Base-by-base conservation (phyloP, 2,113 vertebrate species). In the Thunnus thynnus region DNA sequence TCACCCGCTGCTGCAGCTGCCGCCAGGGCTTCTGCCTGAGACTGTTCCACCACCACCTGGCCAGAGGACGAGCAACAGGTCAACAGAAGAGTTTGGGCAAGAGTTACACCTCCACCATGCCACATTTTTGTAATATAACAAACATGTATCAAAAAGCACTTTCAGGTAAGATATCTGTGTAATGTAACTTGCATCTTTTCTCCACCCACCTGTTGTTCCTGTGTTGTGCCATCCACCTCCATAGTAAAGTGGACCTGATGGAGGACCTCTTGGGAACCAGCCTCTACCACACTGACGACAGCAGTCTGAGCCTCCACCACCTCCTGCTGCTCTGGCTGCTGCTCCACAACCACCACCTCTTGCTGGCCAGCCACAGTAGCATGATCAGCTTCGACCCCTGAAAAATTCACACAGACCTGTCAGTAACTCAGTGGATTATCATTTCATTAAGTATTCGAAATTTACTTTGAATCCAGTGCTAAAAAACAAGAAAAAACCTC, bases 221-320 rank as follows among this genome's bases (percentile, higher is more conserved):
- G 89, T 7, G 85, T 94, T 7, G 89, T 80, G 76, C 93, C 88
- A 64, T 95, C 92, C 67, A 94, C 96, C 86, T 97, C 96, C 96
- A 99, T 96, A 85, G 97, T 97, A 32, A 99, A 97, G 0, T 98
- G 97, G 65, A 98, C 96, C 79, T 97, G 96, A 0, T 97, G 97
- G 46, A 99, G 95, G 52, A 97, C 93, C 0, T 97, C 97, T 79
- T 97, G 97, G 63, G 97, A 96, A 4, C 95, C 96, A 4, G 96
- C 94, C 9, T 97, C 97, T 51, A 98, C 95, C 5, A 99, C 94
- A 30, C 95, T 96, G 80, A 99, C 96, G 8, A 97, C 95, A 0
- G 96, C 96, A 67, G 92, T 95, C 74, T 91, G 87, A 64, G 88
- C 83, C 61, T 93, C 92, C 32, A 88, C 82, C 16, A 87, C 76